Evolutionary conservation across 2,888 invertebrate species (phyloP), one percentile per base, ranked within the genome.

Genomic region (Heliconius hortense): DNA sequence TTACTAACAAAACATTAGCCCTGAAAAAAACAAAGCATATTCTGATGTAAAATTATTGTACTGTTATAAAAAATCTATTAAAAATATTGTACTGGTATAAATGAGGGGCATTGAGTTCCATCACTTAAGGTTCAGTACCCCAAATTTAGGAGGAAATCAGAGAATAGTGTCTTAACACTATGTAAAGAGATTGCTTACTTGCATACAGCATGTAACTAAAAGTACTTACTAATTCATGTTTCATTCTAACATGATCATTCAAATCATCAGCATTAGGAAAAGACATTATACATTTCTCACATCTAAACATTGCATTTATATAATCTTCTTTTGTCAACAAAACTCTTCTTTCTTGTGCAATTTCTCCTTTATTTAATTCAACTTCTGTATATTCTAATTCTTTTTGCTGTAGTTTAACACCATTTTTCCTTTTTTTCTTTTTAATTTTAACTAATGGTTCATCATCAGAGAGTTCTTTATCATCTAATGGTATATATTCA

Each of bases 211-310:
- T 43, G 2, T 28, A 53, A 39, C 15, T 60, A 71, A 70, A 35
- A 39, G 11, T 43, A 84, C 89, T 84, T 80, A 93, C 93, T 85
- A 83, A 72, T 10, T 89, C 85, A 86, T 93, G 93, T 77, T 92
- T 93, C 0, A 85, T 73, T 7, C 64, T 79, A 0, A 83, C 15
- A 83, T 93, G 93, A 0, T 93, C 93, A 4, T 84, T 87, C 74
- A 91, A 82, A 78, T 92, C 92, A 8, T 93, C 92, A 0, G 81
- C 84, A 78, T 91, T 93, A 0, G 92, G 89, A 74, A 92, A 93
- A 0, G 90, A 81, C 0, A 87, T 0, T 0, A 93, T 84, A 82
- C 93, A 93, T 1, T 60, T 79, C 0, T 89, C 89, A 79, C 93
- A 93, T 11, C 84, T 82, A 74, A 89, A 91, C 87, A 91, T 89